These are phyloP conservation scores for Drosophila paulistorum DNA, from an alignment of 1,140 invertebrate species.

Conservation along the genomic window DNA sequence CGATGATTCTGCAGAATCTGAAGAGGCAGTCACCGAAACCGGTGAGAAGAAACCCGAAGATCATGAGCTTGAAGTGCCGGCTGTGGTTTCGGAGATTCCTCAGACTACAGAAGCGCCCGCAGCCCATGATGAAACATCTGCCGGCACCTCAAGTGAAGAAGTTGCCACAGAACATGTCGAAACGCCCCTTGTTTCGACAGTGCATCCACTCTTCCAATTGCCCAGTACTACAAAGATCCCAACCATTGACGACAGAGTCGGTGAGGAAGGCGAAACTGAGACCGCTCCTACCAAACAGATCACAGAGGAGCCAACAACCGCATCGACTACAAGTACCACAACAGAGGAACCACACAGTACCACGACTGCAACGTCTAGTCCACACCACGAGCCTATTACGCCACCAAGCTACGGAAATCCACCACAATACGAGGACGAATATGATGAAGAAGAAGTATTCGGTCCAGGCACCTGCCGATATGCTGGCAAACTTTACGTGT, in stretches of 20 bases:
- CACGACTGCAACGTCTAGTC: slow-evolving; percentile 43
- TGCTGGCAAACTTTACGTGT: slow-evolving; percentile 95
- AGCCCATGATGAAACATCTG: slow-evolving; percentile 43
- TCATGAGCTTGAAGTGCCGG: slow-evolving; percentile 46
- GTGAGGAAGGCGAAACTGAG: slow-evolving; percentile 39
- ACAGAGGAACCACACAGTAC: slow-evolving; percentile 40
- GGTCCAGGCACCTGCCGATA: slow-evolving; percentile 95
- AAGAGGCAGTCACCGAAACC: slow-evolving; percentile 30
- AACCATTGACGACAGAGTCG: slow-evolving; percentile 52
- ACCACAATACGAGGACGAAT: slow-evolving; percentile 84
- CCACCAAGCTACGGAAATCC: slow-evolving; percentile 76
- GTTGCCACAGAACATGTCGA: slow-evolving; percentile 30
- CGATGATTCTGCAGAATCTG: slow-evolving; percentile 33
- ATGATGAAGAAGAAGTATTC: slow-evolving; percentile 89
- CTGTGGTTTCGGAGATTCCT: slow-evolving; percentile 53
- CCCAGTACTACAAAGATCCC: slow-evolving; percentile 50
- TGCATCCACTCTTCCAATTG: slow-evolving; percentile 70
- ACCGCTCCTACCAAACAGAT: slow-evolving; percentile 27
- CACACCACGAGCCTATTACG: slow-evolving; percentile 63
- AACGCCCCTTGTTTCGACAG: slow-evolving; percentile 45
- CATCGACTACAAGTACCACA: slow-evolving; percentile 32
- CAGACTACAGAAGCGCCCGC: slow-evolving; percentile 27
- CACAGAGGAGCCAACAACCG: slow-evolving; percentile 35
- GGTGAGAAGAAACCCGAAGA: slow-evolving; percentile 43
- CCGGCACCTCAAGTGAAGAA: slow-evolving; percentile 51